Base-by-base conservation (phyloP, 2,888 invertebrate species). In the Sinohyriopsis cumingii region DNA sequence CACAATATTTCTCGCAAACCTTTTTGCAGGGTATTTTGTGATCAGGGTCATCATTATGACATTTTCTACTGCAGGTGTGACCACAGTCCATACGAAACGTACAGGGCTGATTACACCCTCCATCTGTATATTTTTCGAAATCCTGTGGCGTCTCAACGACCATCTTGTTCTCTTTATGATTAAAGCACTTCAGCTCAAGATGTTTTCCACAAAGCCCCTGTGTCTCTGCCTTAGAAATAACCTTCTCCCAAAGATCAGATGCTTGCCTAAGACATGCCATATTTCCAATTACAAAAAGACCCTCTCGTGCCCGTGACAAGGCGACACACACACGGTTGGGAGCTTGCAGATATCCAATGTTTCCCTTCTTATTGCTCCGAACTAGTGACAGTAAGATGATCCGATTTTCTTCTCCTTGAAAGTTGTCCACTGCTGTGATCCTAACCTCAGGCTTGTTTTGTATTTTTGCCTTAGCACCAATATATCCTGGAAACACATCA, bases 361-460 rank as follows among this genome's bases (percentile, higher is more conserved):
- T 80, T 1, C 77, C 82, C 20, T 84, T 76, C 7, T 66, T 65
- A 77, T 89, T 89, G 71, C 88, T 89, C 63, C 90, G 77, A 6
- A 90, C 90, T 19, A 90, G 80, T 5, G 89, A 89, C 19, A 90
- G 73, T 24, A 90, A 65, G 54, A 90, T 83, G 63, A 90, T 88
- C 67, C 89, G 88, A 75, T 89, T 90, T 76, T 90, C 89, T 68
- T 89, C 89, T 9, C 89, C 89, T 75, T 89, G 89, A 65, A 80
- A 89, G 72, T 88, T 88, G 74, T 89, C 89, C 19, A 89, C 84
- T 3, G 84, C 81, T 15, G 83, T 85, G 2, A 87, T 75, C 19
- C 80, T 71, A 7, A 87, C 82, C 18, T 84, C 85, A 55, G 80
- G 75, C 64, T 78, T 84, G 9, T 33, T 33, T 33, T 9, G 9